Conservation (phyloP, 1,140 invertebrate species). For the Trachelipus rathkii region DNA sequence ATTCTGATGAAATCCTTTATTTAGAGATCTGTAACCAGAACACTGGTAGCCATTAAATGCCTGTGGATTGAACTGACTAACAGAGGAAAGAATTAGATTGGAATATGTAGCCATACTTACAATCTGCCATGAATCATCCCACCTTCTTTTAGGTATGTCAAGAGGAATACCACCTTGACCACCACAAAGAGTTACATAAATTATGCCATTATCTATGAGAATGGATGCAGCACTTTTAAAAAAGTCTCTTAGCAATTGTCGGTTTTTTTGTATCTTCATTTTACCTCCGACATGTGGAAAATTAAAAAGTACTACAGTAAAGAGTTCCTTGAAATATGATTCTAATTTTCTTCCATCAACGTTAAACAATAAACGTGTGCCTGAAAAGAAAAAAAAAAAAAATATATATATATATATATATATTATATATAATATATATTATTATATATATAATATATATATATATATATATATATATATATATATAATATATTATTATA, state of each 20-base stretch:
- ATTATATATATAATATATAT: no score
- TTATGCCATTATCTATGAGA: conserved; percentile 50
- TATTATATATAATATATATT: no score
- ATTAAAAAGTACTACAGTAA: conserved; percentile 60
- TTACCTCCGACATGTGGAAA: conserved; percentile 64
- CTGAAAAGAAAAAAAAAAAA: no score
- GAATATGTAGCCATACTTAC: conserved; percentile 59
- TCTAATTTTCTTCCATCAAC: not conserved
- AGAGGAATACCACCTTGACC: conserved; percentile 61
- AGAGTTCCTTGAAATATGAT: conserved; percentile 46
- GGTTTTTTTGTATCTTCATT: conserved; percentile 61
- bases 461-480: no score
- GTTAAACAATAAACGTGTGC: not conserved
- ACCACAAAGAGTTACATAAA: conserved; percentile 59
- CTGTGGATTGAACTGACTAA: conserved; percentile 52
- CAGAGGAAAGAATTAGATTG: conserved; percentile 53
- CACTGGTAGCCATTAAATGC: conserved; percentile 51
- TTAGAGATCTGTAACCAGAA: conserved; percentile 57
- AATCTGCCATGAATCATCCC: conserved; percentile 63
- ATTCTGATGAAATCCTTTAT: conserved; percentile 57
- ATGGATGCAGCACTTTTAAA: conserved; percentile 54
- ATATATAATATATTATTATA: no score
- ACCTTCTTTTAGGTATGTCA: conserved; percentile 55
- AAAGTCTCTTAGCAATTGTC: conserved; percentile 56
- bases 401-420: no score